Conservation (phyloP, 2,113 vertebrate genomes). For the Proteles cristata region DNA sequence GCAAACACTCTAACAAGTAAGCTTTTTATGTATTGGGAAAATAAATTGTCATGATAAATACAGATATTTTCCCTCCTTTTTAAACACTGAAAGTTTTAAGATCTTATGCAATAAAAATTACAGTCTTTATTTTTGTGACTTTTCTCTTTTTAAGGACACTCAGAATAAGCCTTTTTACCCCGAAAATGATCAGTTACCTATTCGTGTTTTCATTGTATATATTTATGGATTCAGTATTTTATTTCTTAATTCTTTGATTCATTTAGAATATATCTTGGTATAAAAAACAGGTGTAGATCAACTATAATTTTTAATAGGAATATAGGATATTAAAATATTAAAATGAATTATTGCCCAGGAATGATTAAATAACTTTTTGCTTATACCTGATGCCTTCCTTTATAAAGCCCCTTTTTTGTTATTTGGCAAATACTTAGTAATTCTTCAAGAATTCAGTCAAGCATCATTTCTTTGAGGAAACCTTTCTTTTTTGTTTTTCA, state of each 20-base stretch:
- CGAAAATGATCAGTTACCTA: neutral
- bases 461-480: constrained; percentile 31
- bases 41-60: neutral
- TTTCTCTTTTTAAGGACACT: neutral
- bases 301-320: neutral
- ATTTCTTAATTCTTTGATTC: neutral
- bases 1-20: neutral
- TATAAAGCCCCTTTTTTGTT: neutral
- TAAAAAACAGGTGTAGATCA: neutral
- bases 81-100: neutral
- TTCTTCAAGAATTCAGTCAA: neutral
- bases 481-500: neutral
- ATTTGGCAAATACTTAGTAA: neutral
- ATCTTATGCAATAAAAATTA: neutral
- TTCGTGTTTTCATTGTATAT: neutral
- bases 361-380: neutral
- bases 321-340: neutral
- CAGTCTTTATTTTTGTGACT: neutral
- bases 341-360: neutral
- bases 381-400: neutral
- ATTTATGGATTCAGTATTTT: constrained; percentile 31
- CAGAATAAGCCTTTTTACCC: neutral
- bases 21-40: constrained; percentile 13
- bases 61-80: neutral
- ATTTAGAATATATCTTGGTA: neutral